Base-by-base conservation (phyloP, 2,797 vertebrate species). In the Vespertilio murinus region DNA sequence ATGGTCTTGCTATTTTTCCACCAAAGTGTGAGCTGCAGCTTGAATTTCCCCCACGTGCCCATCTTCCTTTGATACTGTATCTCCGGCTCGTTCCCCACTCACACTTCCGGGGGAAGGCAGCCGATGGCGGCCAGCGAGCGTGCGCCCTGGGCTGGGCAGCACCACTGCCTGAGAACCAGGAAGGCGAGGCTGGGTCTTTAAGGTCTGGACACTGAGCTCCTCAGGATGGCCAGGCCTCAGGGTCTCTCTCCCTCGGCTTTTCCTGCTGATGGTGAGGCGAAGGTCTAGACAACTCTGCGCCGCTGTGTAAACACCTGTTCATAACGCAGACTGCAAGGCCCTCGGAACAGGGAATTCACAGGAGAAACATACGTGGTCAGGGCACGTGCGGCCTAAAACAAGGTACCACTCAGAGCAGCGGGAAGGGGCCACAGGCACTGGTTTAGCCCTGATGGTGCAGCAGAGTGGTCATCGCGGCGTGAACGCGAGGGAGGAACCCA, bases 21-120 rank as follows among this genome's bases (percentile, higher is more conserved):
- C 56, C 13, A 40, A 81, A 70, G 35, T 80, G 3, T 81, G 80
- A 77, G 52, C 8, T 18, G 35, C n/a, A 8, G 78, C 75, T 94
- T 84, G 65, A 78, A 69, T 38, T 83, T 54, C 54, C 23, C 28
- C 33, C 9, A 77, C 47, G 79, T 49, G 12, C 86, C 16, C 64
- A 33, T n/a, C n/a, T 17, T n/a, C 80, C 38, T 81, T 90, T 94
- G 85, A 25, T 38, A 35, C 70, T 78, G 92, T 78, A 28, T 82
- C 40, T 74, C 90, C 2, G 25, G 52, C 54, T 8, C 16, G 16
- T 54, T 93, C 61, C 64, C 54, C 90, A 12, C 64, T 85, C 69
- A 23, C 16, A 6, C n/a, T 74, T 81, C 61, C 22, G 33, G 74
- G 85, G 33, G 3, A 89, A 85, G 90, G 69, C 8, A 35, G 67